Evolutionary conservation across 2,888 invertebrate species (phyloP).

Genomic region (Sarcophaga rosellei): DNA sequence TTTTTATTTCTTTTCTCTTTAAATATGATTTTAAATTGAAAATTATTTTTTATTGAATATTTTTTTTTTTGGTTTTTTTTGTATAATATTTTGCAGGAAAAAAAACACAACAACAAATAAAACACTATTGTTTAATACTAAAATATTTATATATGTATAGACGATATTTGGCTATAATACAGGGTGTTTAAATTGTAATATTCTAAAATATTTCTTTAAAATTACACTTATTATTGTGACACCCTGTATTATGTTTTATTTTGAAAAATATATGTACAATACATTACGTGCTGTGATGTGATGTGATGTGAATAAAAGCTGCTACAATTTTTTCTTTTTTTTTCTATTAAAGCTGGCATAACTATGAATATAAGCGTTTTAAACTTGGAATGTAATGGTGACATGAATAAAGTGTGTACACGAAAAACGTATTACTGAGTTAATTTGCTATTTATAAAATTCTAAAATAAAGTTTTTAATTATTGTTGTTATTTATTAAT

Average conservation of each 20-base stretch:
- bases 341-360: conserved; percentile 42
- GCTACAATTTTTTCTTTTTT: conserved; percentile 26
- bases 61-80: background rate
- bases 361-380: conserved; percentile 2
- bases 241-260: conserved; percentile 19
- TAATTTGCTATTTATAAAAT: background rate
- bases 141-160: too few relatives aligned
- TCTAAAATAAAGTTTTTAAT: too few relatives aligned
- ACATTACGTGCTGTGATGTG: conserved; percentile 30
- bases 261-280: conserved; percentile 30
- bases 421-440: background rate
- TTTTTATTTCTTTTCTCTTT: conserved; percentile 29
- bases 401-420: background rate
- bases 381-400: background rate
- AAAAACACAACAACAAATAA: conserved; percentile 21
- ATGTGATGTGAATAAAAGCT: conserved; percentile 30
- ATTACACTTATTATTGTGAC: conserved; percentile 7
- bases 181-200: conserved; percentile 12
- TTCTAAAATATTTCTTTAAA: background rate
- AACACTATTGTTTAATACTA: background rate
- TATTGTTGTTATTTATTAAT: too few relatives aligned
- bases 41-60: conserved; percentile 50
- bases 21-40: conserved; percentile 40
- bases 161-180: conserved; percentile 3
- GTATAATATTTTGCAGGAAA: conserved; percentile 54